Evolutionary conservation across 2,113 vertebrate species (phyloP).

Genomic region (Philantomba maxwellii): DNA sequence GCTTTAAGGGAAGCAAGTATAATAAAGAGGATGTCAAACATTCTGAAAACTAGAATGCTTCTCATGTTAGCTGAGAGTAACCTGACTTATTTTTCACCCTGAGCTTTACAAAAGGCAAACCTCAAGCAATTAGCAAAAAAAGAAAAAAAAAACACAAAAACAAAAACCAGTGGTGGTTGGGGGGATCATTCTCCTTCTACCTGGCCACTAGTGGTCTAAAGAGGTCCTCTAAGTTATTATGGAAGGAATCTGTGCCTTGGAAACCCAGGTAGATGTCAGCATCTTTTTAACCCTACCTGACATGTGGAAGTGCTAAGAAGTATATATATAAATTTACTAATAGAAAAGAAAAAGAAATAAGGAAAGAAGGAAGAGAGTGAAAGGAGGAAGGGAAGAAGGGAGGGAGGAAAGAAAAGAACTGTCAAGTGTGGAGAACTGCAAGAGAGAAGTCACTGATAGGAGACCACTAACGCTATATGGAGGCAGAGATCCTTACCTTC

Average conservation of each 20-base stretch:
- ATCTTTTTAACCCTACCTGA: neutral
- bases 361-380: too few relatives aligned
- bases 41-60: slow-evolving; percentile 68
- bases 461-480: neutral
- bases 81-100: slow-evolving; percentile 55
- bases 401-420: neutral
- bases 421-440: neutral
- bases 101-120: slow-evolving; percentile 56
- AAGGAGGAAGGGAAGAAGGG: neutral
- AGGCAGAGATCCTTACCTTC: neutral
- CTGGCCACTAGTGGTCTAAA: neutral
- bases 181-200: neutral
- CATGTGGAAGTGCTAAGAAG: neutral
- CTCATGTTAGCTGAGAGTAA: slow-evolving; percentile 57
- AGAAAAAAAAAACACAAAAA: slow-evolving; percentile 13
- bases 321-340: neutral
- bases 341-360: neutral
- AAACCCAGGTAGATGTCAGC: neutral
- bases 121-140: neutral
- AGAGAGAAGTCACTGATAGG: neutral
- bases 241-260: neutral
- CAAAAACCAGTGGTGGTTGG: neutral
- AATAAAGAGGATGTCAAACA: slow-evolving; percentile 70
- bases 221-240: neutral
- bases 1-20: slow-evolving; percentile 68